Evolutionary conservation across 2,888 invertebrate genomes (phyloP), one percentile per base, ranked within the genome.

Genomic region (Pterostichus niger): DNA sequence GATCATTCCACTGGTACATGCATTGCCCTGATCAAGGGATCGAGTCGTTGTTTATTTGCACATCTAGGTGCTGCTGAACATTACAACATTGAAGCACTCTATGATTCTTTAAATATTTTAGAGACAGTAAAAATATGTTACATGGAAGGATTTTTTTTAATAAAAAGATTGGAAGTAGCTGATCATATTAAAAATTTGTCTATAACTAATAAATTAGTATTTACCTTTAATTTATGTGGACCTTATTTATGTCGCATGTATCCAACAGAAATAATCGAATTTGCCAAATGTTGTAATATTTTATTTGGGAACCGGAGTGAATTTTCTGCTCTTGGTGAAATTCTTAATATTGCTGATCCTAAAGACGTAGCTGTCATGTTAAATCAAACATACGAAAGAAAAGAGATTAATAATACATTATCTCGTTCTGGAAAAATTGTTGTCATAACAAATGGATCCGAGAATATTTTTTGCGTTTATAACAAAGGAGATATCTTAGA

Each of bases 401-500:
- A 81, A 59, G 71, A 83, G 31, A 68, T 68, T 15, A 71, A 52
- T 31, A 83, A 87, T 80, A 6, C 15, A 4, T 33, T 49, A 5
- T 52, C 46, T 33, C 80, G 80, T 73, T 87, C 87, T 77, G 87
- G 89, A 17, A 91, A 93, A 85, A 91, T 93, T 5, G 91, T 94
- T 24, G 90, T 94, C 1, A 90, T 95, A 82, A 95, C 95, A 6
- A 92, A 94, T 86, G 94, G 94, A 9, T 88, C 90, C 0, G 88
- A 91, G 13, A 91, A 92, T 24, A 92, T 93, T 0, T 87, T 92
- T 64, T 91, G 94, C 84, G 86, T 88, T 9, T 86, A 86, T 83
- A 86, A 86, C 9, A 83, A 85, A 46, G 84, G 85, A 13, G 52
- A 84, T 17, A 76, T 87, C 4, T 61, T 85, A 17, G 86, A 87